These are phyloP conservation scores for Pagetopsis macropterus DNA, from an alignment of 2,797 vertebrate genomes.

Conservation along the genomic window DNA sequence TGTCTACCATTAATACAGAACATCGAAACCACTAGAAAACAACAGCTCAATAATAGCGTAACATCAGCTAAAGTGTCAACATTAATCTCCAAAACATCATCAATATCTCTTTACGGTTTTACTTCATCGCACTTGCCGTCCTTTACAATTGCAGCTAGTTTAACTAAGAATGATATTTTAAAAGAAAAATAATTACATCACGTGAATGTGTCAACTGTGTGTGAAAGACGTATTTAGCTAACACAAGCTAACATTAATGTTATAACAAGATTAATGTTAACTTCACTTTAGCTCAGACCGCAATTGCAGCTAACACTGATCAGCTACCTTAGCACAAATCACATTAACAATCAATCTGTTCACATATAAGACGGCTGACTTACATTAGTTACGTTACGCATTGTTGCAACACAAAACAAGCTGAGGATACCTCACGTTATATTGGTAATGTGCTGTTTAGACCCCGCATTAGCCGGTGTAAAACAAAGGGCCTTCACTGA, in stretches of 20 bases:
- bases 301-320: slow-evolving; percentile 52
- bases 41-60: slow-evolving; percentile 54
- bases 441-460: slow-evolving; percentile 17
- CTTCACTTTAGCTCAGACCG: slow-evolving; percentile 64
- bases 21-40: slow-evolving; percentile 23
- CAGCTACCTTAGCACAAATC: slow-evolving; percentile 57
- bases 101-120: background rate
- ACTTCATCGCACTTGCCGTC: slow-evolving; percentile 1
- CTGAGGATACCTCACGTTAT: slow-evolving; percentile 34
- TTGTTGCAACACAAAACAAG: slow-evolving; percentile 10
- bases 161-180: background rate
- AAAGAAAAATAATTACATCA: background rate
- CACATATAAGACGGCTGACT: background rate
- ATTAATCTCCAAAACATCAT: slow-evolving; percentile 33
- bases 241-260: slow-evolving; percentile 43
- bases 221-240: slow-evolving; percentile 35
- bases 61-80: slow-evolving; percentile 54
- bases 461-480: slow-evolving; percentile 49
- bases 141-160: background rate
- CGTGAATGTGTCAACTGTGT: background rate
- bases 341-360: slow-evolving; percentile 35
- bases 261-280: slow-evolving; percentile 55
- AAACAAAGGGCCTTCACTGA: slow-evolving; percentile 72
- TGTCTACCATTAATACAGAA: background rate
- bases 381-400: slow-evolving; percentile 2